Evolutionary conservation across 2,797 vertebrate genomes (phyloP), one percentile per base, ranked within the genome.

Genomic region (Tauraco hartlaubi): DNA sequence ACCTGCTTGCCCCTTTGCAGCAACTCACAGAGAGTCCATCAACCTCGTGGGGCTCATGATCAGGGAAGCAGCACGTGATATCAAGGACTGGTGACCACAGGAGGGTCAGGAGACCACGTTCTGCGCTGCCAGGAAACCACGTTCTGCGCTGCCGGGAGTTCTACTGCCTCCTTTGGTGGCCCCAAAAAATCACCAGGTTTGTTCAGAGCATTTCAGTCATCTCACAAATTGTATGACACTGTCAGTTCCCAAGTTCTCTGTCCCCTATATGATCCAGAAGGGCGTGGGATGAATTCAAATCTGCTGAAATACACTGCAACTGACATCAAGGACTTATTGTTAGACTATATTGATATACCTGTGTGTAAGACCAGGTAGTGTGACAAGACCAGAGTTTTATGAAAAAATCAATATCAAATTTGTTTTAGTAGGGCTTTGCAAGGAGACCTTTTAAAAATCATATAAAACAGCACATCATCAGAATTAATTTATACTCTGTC

Each of bases 351-450:
- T 39, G 75, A 85, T 67, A 83, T 22, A 85, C 17, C 23, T 26
- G 15, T 55, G 68, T 43, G 56, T 51, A 33, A 89, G 71, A 54
- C 6, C 6, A 52, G 28, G 41, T 11, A 64, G 63, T 62, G 63
- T 86, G 62, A 87, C 25, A 49, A 86, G 71, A 33, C 17, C 48
- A 61, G 35, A 75, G 23, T 78, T 85, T 85, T 83, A 89, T 64
- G 61, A 88, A 74, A 86, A 96, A 92, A 85, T 92, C 78, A 80
- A 78, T 94, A 93, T 55, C 15, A 55, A 89, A 92, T 87, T 87
- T 91, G 46, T 80, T 96, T 94, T 58, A 81, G 84, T 33, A 80
- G 41, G 41, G 41, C 23, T 94, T 89, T 85, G 66, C 64, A 85
- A 80, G 78, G 63, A 90, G 71, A 80, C 46, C 55, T 94, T 74